These are phyloP conservation scores for Tetraneura akinire DNA, from an alignment of 1,140 invertebrate species.

Conservation along the genomic window DNA sequence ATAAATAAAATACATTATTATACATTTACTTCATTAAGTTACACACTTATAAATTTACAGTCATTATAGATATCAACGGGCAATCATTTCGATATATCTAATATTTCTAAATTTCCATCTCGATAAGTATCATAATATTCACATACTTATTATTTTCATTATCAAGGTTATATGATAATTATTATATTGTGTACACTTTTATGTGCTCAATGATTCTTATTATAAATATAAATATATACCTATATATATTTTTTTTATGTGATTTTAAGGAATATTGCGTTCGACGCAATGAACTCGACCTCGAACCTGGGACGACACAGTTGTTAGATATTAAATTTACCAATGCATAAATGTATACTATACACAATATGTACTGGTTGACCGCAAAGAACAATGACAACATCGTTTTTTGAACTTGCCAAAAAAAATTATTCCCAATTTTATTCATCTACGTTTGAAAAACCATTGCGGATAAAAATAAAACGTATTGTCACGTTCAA, in stretches of 20 bases:
- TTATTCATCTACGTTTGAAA: too few species aligned
- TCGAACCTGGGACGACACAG: background rate
- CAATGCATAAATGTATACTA: too few species aligned
- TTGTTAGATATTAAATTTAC: background rate
- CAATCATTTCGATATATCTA: too few species aligned
- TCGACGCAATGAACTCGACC: background rate
- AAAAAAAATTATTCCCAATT: too few species aligned
- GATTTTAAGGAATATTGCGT: background rate
- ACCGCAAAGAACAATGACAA: conserved; percentile 13
- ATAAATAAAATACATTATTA: too few species aligned
- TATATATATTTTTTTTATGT: background rate
- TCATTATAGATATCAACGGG: too few species aligned
- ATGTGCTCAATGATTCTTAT: background rate
- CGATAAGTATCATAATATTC: background rate
- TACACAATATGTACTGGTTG: background rate
- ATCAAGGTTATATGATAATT: conserved; percentile 4
- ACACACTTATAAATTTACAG: too few species aligned
- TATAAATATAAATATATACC: background rate
- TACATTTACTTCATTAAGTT: too few species aligned
- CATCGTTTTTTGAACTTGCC: background rate
- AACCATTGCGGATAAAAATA: too few species aligned
- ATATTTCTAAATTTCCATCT: background rate
- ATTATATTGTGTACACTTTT: background rate
- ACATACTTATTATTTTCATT: conserved; percentile 1
- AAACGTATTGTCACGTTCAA: too few species aligned